Conservation (phyloP, 2,113 vertebrate genomes). For the Mystacornis crossleyi region DNA sequence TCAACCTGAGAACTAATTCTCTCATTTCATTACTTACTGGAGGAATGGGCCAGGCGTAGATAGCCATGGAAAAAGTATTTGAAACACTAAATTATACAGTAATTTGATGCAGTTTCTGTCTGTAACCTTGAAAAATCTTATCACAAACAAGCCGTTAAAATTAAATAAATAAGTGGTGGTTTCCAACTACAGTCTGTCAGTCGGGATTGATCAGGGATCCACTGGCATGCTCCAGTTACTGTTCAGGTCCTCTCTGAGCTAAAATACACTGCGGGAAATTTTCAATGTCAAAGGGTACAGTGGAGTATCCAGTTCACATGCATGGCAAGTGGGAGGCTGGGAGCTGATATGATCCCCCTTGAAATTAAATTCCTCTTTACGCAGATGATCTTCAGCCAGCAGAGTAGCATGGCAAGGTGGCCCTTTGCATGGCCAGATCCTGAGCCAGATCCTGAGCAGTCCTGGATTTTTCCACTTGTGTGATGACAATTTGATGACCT, state of each 20-base stretch:
- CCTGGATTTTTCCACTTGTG: not conserved
- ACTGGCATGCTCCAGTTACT: not conserved
- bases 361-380: not conserved
- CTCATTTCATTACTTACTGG: not conserved
- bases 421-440: not conserved
- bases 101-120: conserved; percentile 8
- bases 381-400: not conserved
- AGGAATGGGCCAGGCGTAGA: not conserved
- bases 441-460: not conserved
- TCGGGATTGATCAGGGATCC: not conserved
- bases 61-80: not conserved
- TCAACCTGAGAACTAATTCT: not conserved
- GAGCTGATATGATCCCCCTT: not conserved
- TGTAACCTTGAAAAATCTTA: conserved; percentile 43
- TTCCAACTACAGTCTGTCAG: not conserved
- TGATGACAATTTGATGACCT: not conserved
- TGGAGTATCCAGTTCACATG: not conserved
- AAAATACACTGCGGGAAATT: not conserved
- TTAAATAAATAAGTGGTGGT: not conserved
- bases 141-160: not conserved
- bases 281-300: not conserved
- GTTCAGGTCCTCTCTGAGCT: not conserved
- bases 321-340: not conserved
- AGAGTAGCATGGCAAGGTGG: not conserved
- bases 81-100: not conserved